Percentiles rank a stretch among this genome's conserved stretches.
Evolutionary conservation across 2,797 vertebrate species (phyloP).

Genomic region (Clangula hyemalis): DNA sequence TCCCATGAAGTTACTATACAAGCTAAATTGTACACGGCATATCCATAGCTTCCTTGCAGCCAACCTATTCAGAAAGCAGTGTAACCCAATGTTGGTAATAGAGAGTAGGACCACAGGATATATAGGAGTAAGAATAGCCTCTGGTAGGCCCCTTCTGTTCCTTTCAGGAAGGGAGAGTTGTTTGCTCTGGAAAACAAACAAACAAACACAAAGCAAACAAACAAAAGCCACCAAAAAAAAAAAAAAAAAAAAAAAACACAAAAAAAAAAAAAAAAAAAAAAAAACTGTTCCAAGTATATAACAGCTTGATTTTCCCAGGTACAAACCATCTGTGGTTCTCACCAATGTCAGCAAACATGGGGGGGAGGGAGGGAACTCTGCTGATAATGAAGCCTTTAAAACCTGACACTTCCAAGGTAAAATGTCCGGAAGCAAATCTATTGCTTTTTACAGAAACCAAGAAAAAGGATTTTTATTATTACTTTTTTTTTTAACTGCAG

Average conservation of each 20-base stretch:
- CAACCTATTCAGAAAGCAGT: background rate
- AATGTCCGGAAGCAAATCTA: background rate
- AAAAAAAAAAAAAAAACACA: too few species aligned
- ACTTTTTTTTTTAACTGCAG: background rate
- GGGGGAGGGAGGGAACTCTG: background rate
- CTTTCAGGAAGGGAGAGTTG: background rate
- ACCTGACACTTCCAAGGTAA: background rate
- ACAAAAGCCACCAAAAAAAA: too few species aligned
- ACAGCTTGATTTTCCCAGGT: background rate
- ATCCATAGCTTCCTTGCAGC: background rate
- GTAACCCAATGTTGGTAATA: background rate
- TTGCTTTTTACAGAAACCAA: background rate
- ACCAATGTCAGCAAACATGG: background rate
- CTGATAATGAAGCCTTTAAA: background rate
- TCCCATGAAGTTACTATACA: background rate
- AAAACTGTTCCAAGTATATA: background rate
- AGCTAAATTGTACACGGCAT: background rate
- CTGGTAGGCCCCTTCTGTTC: background rate
- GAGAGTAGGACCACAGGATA: background rate
- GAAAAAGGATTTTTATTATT: background rate
- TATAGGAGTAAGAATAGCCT: accelerated
- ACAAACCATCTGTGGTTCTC: background rate
- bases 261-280: too few species aligned
- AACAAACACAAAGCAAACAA: background rate
- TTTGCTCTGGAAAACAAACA: background rate